phyloP scores from a whole-genome alignment of 2,113 vertebrate species.

The Dromaius novaehollandiae region DNA sequence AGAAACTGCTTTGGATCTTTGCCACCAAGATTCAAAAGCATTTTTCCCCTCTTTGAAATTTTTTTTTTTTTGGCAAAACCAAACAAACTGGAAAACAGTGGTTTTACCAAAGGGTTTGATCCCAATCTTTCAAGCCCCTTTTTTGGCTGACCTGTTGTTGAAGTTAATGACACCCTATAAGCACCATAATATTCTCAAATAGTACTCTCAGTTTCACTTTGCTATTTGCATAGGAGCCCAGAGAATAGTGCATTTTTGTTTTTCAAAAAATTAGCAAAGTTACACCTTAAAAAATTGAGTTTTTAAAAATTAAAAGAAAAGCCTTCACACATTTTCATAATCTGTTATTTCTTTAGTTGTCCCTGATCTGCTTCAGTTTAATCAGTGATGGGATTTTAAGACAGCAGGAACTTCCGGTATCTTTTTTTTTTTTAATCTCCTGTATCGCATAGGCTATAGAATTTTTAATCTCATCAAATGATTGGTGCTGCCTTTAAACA shows the following conservation, averaged over 20 bases:
- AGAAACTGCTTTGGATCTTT: constrained; percentile 15
- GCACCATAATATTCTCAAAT: background rate
- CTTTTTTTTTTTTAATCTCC: background rate
- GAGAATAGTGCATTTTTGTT: background rate
- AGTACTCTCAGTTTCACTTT: background rate
- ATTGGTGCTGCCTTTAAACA: background rate
- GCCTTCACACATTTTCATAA: background rate
- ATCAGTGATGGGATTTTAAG: background rate
- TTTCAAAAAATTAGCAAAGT: background rate
- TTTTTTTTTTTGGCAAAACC: background rate
- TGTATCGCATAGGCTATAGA: background rate
- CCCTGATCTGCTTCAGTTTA: background rate
- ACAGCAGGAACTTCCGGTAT: background rate
- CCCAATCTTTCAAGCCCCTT: background rate
- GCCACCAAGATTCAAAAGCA: background rate
- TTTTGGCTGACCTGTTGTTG: background rate
- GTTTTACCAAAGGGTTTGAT: background rate
- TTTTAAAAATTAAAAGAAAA: background rate
- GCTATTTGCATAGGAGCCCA: background rate
- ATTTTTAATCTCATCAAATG: background rate
- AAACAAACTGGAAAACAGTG: background rate
- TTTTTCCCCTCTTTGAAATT: background rate
- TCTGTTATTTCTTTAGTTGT: background rate
- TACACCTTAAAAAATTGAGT: background rate
- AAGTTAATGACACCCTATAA: background rate